Evolutionary conservation across 2,888 invertebrate species (phyloP).

Genomic region (Spodoptera exigua): DNA sequence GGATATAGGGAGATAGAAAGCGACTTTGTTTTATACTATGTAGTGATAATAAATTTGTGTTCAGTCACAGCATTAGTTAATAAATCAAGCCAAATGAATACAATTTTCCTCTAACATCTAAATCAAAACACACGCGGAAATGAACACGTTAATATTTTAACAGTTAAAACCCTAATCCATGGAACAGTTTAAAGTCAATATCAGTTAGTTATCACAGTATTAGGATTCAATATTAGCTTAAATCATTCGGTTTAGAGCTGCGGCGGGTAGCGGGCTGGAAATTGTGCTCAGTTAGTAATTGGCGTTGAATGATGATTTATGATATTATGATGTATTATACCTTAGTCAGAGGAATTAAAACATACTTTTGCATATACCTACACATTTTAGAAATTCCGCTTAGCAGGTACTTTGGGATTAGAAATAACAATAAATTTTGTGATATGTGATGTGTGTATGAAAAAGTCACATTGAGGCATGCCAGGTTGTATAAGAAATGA

Average conservation of each 20-base stretch:
- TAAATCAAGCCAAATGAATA: no score
- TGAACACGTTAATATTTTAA: not conserved
- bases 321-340: slow-evolving; percentile 16
- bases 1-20: no score
- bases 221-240: slow-evolving; percentile 41
- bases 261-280: slow-evolving; percentile 32
- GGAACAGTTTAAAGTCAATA: slow-evolving; percentile 27
- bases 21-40: no score
- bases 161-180: slow-evolving; percentile 1
- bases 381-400: no score
- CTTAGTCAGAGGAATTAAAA: slow-evolving; percentile 1
- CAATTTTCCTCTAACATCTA: not conserved
- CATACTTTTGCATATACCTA: no score
- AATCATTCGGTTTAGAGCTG: slow-evolving; percentile 23
- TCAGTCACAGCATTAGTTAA: no score
- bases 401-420: no score
- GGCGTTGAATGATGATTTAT: slow-evolving; percentile 38
- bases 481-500: no score
- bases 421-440: no score
- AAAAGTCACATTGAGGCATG: no score
- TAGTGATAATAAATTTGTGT: no score
- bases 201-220: slow-evolving; percentile 35
- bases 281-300: slow-evolving; percentile 47
- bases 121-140: slow-evolving; percentile 1
- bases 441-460: no score